Evolutionary conservation across 2,888 invertebrate species (phyloP), one percentile per base, ranked within the genome.

Genomic region (Lacanobia oleracea): DNA sequence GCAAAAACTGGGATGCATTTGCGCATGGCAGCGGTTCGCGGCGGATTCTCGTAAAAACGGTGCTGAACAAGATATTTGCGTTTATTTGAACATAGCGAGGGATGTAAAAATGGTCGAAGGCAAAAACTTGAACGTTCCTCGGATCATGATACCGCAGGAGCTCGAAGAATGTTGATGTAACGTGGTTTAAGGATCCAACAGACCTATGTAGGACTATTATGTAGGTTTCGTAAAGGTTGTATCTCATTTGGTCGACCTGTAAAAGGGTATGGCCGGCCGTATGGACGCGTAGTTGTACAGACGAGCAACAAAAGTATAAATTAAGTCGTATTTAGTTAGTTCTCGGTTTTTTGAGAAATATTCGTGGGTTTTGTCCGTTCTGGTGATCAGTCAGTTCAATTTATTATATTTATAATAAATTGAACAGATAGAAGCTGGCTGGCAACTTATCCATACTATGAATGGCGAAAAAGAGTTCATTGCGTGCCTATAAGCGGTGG

Each of bases 21-120:
- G 27, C 37, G 54, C 69, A 66, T 73, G 60, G 61, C 69, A 59
- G 48, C 27, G 60, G 45, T 68, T 66, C 51, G 72, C 69, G 37
- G 61, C 33, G 21, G 64, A 69, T 72, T 77, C 77, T 74, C 65
- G 54, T 72, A 85, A 85, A 86, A 85, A 82, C 76, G 48, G 57
- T 64, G 60, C 53, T 69, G 72, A 76, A 81, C 84, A 85, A 82
- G 80, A 81, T 82, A 82, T 82, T 83, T 83, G 81, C 80, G 79
- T 81, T 78, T 73, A 81, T 84, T 83, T 75, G 79, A 82, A 81
- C 79, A 86, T 69, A 74, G 66, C 59, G 64, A 45, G 65, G 69
- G 61, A 70, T 77, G 81, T 81, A 77, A 84, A 86, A 85, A 82
- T 76, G 63, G 62, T 75, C 12, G 61, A 57, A 23, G 27, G 74